Base-by-base conservation (phyloP, 2,797 vertebrate species). In the Valencia hispanica region DNA sequence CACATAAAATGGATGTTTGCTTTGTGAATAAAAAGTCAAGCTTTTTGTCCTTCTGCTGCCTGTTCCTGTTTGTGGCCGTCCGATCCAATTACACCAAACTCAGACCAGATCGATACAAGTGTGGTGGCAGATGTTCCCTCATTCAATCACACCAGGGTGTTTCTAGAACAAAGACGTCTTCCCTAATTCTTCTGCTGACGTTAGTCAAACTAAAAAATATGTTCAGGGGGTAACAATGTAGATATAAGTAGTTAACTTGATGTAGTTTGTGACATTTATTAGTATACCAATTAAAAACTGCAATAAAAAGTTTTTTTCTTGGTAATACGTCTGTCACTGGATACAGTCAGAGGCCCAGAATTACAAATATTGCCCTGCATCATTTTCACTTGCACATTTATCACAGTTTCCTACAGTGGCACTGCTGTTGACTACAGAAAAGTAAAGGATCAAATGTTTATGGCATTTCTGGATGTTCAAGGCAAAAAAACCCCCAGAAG, bases 41-140 rank as follows among this genome's bases (percentile, higher is more conserved):
- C 72, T 78, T 69, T 66, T 59, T 47, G 57, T 77, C 72, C 75
- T 51, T 77, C 69, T 77, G 68, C 78, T 51, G 43, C 5, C 1
- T 76, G 76, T 4, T 61, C 8, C 1, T 66, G 73, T 10, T 66
- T 66, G 27, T 74, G 45, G 68, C 47, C 0, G 22, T 86, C 77
- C 74, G 86, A 30, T 90, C 80, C 45, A 53, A 68, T 92, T 87
- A 79, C 79, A 70, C 86, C 45, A 83, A 87, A 66, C 80, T 4
- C 70, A 82, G 73, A 73, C 81, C 53, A 1, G 73, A 89, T 89
- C 81, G 27, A 82, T 86, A 30, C 9, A 39, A 17, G 43, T 3
- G 15, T 32, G 11, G n/a, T 39, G 50, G 25, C 0, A 70, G 2
- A 30, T 59, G 22, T 34, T 32, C 25, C 61, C 39, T 51, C 34